These are phyloP conservation scores for Delichon dasypus DNA, from an alignment of 2,797 vertebrate species.

Conservation along the genomic window DNA sequence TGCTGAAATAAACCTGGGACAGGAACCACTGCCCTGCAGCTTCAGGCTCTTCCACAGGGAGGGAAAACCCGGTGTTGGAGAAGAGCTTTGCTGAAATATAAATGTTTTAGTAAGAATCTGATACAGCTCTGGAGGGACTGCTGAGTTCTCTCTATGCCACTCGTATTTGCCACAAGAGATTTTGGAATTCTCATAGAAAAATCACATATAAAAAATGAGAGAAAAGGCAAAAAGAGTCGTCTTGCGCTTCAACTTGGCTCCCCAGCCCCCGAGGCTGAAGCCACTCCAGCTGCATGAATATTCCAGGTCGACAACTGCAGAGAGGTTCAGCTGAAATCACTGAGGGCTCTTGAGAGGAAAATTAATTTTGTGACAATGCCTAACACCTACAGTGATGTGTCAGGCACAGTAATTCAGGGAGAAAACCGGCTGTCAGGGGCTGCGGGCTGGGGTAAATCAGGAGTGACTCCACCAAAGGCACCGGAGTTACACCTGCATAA, in stretches of 20 bases:
- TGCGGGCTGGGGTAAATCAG: not conserved
- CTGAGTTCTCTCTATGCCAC: not conserved
- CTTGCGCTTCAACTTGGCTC: not conserved
- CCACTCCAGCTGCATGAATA: not conserved
- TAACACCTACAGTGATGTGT: not conserved
- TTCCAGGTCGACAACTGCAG: not conserved
- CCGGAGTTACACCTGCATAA: not conserved
- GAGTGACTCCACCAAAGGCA: not conserved
- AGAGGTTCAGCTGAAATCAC: constrained; percentile 26
- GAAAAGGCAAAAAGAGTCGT: not conserved
- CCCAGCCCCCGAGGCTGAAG: not conserved
- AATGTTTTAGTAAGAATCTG: not conserved
- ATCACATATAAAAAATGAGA: not conserved
- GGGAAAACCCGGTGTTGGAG: not conserved
- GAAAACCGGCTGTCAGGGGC: not conserved
- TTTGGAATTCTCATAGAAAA: not conserved
- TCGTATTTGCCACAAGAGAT: not conserved
- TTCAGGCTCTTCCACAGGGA: not conserved
- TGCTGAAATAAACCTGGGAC: not conserved
- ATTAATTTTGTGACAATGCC: constrained; percentile 28
- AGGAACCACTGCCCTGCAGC: not conserved
- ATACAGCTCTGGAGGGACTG: not conserved
- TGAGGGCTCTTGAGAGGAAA: constrained; percentile 7
- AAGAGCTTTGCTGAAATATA: not conserved
- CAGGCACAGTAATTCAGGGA: not conserved